Evolutionary conservation across 2,797 vertebrate species (phyloP), one percentile per base, ranked within the genome.

Genomic region (Anomalospiza imberbis): DNA sequence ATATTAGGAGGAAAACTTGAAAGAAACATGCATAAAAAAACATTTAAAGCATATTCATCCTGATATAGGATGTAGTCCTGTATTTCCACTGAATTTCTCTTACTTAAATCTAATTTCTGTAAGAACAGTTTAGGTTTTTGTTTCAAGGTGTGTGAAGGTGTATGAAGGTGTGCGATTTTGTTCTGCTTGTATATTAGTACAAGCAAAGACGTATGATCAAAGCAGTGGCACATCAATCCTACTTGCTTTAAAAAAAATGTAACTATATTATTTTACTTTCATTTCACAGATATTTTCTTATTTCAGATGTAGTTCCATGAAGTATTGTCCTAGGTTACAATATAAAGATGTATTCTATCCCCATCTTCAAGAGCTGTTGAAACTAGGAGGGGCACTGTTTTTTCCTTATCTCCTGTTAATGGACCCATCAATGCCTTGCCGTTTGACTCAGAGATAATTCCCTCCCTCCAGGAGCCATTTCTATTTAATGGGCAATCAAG

Each of bases 1-100:
- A 3, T 2, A 45, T 24, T n/a, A 13, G 4, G 4, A 3, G 8
- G 1, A 0, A 48, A 51, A 26, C 9, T 26, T 28, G 16, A 38
- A 72, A 70, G 9, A 47, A 82, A 36, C 9, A 55, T 0, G 0
- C 32, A 61, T 29, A 10, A 15, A 85, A 81, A 55, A 28, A 1
- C 13, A 31, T 58, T 83, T 70, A 62, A 73, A 70, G 10, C 3
- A n/a, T 73, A 12, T 76, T 82, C 25, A 63, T 70, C 5, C 20
- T 45, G 5, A 58, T 45, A 15, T 2, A 60, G 1, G 9, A n/a
- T 0, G 4, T 40, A 38, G 9, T 32, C 31, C 15, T 70, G 4
- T 16, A 47, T 34, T 73, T 80, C 4, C 5, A 31, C 74, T 13
- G 55, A n/a, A 67, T 62, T 53, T 61, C 38, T 54, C 7, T 32